These are phyloP conservation scores for Rhynchomys soricoides DNA, from an alignment of 2,113 vertebrate species.

Conservation along the genomic window DNA sequence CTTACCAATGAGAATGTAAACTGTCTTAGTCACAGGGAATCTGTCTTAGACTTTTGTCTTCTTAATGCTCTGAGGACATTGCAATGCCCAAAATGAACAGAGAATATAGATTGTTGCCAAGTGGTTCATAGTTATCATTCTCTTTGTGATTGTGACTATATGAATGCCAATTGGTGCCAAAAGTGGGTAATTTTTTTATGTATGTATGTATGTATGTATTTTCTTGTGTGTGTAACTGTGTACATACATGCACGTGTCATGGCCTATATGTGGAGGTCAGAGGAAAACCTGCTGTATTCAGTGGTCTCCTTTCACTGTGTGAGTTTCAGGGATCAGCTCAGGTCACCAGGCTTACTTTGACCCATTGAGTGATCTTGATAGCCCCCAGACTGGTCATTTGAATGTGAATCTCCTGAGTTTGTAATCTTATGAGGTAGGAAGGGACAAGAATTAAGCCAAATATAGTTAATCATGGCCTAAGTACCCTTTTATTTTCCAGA, in stretches of 20 bases:
- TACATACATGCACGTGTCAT: not conserved
- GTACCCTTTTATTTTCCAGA: slow-evolving; percentile 13
- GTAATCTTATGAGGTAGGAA: not conserved
- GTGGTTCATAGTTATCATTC: not conserved
- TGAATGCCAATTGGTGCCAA: not conserved
- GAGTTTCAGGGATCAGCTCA: not conserved
- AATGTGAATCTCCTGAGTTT: slow-evolving; percentile 25
- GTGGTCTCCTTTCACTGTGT: not conserved
- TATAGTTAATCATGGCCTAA: not conserved
- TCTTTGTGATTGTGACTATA: not conserved
- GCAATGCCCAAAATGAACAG: not conserved
- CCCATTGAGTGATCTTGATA: not conserved
- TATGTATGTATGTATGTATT: not conserved
- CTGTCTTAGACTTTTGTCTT: not conserved
- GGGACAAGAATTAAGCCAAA: slow-evolving; percentile 1
- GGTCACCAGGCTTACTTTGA: not conserved
- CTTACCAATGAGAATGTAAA: not conserved
- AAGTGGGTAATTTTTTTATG: not conserved
- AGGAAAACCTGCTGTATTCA: not conserved
- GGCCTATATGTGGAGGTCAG: not conserved
- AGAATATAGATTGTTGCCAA: not conserved
- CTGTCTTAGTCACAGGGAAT: not conserved
- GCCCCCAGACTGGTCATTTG: not conserved
- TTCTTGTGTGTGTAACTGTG: not conserved
- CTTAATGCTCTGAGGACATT: not conserved